Base-by-base conservation (phyloP, 2,888 invertebrate species). In the Fragum fragum region DNA sequence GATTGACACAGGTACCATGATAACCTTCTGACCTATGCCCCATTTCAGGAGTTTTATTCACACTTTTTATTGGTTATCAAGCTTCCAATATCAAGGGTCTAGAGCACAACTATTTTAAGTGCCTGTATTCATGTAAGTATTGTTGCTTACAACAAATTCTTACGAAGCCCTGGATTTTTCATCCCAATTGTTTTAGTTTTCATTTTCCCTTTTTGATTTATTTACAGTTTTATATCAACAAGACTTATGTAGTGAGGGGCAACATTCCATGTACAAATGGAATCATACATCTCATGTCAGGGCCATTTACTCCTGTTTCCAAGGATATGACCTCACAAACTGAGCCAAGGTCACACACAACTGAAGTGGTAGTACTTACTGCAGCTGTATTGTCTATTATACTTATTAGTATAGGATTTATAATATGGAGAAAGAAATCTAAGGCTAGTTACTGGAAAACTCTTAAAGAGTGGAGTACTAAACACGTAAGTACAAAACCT, bases 251-350 rank as follows among this genome's bases (percentile, higher is more conserved):
- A 9, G 28, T 89, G 5, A 84, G 87, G 36, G 73, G 80, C 7
- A 91, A 92, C 76, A 90, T 91, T 7, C 81, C 82, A 26, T 88
- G 90, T 28, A 73, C 78, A 7, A 92, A 92, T 76, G 92, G 92
- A 16, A 76, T 86, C 28, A 79, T 91, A 18, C 89, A 92, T 66
- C 68, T 91, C 9, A 83, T 91, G 42, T 83, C 80, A 53, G 28
- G 47, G 14, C 80, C 78, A 18, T 86, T 81, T 55, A 74, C 74
- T 6, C 55, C 47, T 16, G 55, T 76, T 55, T 36, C 63, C 26
- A 29, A 36, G 42, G 32, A 9, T 18, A 28, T 87, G 0, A 82
- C 83, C 66, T 73, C 72, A 36, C 82, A 87, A 7, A 83, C 87
- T 59, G 77, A 75, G 36, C 72, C 75, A 2, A 52, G 79, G 32